Conservation (phyloP, 2,797 vertebrate genomes). For the Pseudochirops corinnae region DNA sequence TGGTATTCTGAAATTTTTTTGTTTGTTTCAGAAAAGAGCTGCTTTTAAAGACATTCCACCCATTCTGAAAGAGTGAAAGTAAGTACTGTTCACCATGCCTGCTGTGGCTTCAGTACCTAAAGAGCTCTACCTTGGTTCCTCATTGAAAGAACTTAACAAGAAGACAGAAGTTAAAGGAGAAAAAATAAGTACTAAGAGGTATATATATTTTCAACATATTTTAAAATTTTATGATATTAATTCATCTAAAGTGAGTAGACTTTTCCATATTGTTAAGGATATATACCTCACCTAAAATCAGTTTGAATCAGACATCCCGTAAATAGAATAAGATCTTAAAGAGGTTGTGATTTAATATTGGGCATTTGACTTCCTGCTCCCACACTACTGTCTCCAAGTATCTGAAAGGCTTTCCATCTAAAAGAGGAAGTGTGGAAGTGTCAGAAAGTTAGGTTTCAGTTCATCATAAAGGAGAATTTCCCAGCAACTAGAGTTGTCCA, state of each 20-base stretch:
- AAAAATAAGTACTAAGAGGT: conserved; percentile 94
- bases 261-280: conserved; percentile 53
- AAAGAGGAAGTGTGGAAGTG: background rate
- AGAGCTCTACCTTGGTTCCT: conserved; percentile 95
- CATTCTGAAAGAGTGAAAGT: conserved; percentile 67
- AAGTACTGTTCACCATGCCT: conserved; percentile 90
- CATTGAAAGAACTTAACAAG: conserved; percentile 96
- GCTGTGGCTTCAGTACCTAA: conserved; percentile 93
- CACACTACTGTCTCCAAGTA: background rate
- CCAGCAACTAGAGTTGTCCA: background rate
- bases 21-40: conserved; percentile 74
- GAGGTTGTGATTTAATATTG: conserved; percentile 10
- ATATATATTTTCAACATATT: conserved; percentile 47
- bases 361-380: background rate
- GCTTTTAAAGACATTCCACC: conserved; percentile 72
- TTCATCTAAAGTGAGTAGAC: conserved; percentile 45
- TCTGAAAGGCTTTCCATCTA: background rate
- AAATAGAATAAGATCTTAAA: conserved; percentile 38
- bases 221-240: conserved; percentile 38
- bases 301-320: conserved; percentile 48
- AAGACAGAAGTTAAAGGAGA: conserved; percentile 96
- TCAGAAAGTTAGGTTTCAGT: background rate
- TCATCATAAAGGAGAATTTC: background rate
- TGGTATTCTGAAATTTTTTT: conserved; percentile 51
- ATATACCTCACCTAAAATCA: conserved; percentile 31